Conservation (phyloP, 2,888 invertebrate genomes). For the Anthoptus insignis region DNA sequence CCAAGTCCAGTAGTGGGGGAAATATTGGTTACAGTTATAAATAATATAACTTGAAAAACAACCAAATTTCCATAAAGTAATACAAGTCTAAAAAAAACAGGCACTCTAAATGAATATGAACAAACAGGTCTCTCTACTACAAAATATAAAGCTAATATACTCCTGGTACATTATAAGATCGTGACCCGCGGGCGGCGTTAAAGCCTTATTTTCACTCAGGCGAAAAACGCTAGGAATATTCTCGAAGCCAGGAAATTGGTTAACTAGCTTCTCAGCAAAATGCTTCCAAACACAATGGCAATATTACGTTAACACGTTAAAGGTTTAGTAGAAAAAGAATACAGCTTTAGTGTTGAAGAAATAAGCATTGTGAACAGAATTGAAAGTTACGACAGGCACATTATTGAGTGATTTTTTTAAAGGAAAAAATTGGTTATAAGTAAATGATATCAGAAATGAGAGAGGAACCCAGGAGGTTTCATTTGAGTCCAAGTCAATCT, state of each 20-base stretch:
- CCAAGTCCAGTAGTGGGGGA: no score
- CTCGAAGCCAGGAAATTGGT: conserved; percentile 2
- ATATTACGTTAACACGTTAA: background rate
- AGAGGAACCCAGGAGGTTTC: no score
- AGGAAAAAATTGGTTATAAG: no score
- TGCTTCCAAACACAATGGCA: background rate
- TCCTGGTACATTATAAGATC: conserved; percentile 11
- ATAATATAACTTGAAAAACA: background rate
- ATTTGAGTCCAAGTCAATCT: no score
- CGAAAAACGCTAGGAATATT: conserved; percentile 3
- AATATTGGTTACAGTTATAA: no score
- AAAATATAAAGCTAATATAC: conserved; percentile 7
- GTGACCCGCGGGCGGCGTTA: conserved; percentile 4
- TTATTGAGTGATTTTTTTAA: no score
- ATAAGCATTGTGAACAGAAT: no score
- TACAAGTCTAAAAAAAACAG: background rate
- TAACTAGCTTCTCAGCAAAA: conserved; percentile 8
- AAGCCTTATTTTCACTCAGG: conserved; percentile 7
- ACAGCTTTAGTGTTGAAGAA: background rate
- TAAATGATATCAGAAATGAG: no score
- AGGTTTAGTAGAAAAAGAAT: background rate
- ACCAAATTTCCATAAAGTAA: background rate
- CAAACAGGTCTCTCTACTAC: background rate
- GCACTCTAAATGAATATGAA: background rate
- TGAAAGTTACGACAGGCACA: no score